Percentiles rank a stretch among this genome's conserved stretches.
Conservation (phyloP, 2,888 invertebrate species). For the Thera britannica region DNA sequence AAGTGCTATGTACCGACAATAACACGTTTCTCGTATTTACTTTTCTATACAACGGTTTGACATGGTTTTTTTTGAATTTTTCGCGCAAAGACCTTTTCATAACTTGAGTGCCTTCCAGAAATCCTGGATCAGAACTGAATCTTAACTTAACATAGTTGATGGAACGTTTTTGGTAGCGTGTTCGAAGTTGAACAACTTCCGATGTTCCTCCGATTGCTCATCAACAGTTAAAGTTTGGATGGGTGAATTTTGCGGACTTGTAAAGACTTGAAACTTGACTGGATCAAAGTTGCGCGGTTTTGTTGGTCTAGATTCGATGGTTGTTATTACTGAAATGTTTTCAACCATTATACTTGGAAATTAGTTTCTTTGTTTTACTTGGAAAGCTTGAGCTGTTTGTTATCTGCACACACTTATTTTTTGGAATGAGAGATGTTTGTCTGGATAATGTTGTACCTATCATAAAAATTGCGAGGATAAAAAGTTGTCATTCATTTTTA, state of each 20-base stretch:
- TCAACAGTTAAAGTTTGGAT: conserved; percentile 37
- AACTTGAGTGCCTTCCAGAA: conserved; percentile 32
- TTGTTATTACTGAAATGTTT: conserved; percentile 17
- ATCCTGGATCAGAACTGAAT: conserved; percentile 27
- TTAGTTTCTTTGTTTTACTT: not conserved
- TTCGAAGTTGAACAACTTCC: conserved; percentile 33
- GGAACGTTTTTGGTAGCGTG: conserved; percentile 44
- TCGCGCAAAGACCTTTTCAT: conserved; percentile 53
- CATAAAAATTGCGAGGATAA: too few relatives aligned
- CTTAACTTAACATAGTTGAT: not conserved
- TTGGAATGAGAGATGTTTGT: conserved; percentile 4
- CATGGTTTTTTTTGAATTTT: conserved; percentile 67
- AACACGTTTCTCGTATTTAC: conserved; percentile 48
- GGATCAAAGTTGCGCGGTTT: conserved; percentile 26
- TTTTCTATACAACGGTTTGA: conserved; percentile 72
- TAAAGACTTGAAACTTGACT: conserved; percentile 20
- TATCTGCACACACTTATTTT: not conserved
- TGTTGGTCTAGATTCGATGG: conserved; percentile 22
- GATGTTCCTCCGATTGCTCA: conserved; percentile 34
- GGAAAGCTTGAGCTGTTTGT: not conserved
- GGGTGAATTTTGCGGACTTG: conserved; percentile 32
- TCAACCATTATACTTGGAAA: not conserved
- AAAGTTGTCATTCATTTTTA: too few relatives aligned
- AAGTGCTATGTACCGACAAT: conserved; percentile 50
- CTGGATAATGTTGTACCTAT: not conserved